These are phyloP conservation scores for Nasonia giraulti DNA, from an alignment of 1,140 invertebrate genomes.

Conservation along the genomic window DNA sequence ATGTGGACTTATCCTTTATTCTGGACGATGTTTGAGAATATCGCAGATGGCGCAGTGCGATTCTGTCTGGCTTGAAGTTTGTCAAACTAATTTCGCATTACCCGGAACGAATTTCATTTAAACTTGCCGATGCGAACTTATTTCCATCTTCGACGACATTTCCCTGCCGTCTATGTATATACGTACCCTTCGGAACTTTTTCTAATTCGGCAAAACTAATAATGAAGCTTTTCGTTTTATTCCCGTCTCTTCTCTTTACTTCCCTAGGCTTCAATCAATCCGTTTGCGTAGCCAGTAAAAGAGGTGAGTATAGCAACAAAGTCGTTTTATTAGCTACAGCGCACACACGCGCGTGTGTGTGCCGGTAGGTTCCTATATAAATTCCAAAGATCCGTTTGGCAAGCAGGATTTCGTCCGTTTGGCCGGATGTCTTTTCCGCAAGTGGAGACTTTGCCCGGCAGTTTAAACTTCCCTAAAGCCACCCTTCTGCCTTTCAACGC, in stretches of 20 bases:
- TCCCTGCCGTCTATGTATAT: background rate
- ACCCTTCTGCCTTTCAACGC: background rate
- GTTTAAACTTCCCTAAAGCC: slow-evolving; percentile 2
- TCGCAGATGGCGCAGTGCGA: background rate
- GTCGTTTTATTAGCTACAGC: too few relatives aligned
- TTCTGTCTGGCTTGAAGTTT: background rate
- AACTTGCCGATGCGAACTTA: slow-evolving; percentile 8
- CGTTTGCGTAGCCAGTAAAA: too few relatives aligned
- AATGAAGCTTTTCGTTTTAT: background rate
- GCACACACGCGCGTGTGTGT: too few relatives aligned
- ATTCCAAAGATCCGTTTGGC: background rate
- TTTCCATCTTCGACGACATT: slow-evolving; percentile 13
- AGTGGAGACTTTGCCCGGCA: background rate
- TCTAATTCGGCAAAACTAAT: background rate
- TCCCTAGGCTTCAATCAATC: too few relatives aligned
- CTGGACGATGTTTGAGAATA: background rate
- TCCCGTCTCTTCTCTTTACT: too few relatives aligned
- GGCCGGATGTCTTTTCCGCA: background rate
- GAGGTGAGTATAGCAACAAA: too few relatives aligned
- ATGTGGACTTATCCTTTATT: background rate
- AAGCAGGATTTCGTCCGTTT: background rate
- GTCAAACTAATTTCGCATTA: slow-evolving; percentile 27
- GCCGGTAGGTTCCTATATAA: background rate
- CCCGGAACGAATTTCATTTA: slow-evolving; percentile 7
- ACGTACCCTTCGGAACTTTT: slow-evolving; percentile 2